Base-by-base conservation (phyloP, 2,888 invertebrate genomes). In the Tetranychus truncatus region DNA sequence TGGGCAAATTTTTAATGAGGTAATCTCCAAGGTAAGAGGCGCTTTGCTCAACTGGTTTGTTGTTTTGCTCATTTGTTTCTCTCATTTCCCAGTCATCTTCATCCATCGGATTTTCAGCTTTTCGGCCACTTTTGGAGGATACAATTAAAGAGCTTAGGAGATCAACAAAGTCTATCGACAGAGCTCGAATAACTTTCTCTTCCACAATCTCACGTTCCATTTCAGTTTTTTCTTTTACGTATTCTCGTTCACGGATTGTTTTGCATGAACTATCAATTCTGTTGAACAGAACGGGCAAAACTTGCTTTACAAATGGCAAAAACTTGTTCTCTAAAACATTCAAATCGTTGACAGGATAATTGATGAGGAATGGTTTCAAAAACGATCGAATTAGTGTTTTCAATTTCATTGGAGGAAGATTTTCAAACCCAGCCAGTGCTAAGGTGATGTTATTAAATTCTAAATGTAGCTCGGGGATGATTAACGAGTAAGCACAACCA, bases 91-190 rank as follows among this genome's bases (percentile, higher is more conserved):
- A 44, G 15, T 66, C 74, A 18, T 74, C 74, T 65, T 55, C 73
- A n/a, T 65, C 73, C n/a, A 73, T 46, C 1, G 74, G 44, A 24
- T 45, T 69, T 7, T n/a, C 34, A 65, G 20, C 24, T 15, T 73
- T 20, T 0, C 20, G 15, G 15, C 46, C n/a, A 15, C 46, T 4
- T 75, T 73, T 75, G 55, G 45, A 69, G 20, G 69, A 21, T 65
- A 21, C 74, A 0, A 71, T 18, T 45, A 74, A n/a, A 55, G 9
- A 34, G 15, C 34, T 44, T 65, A 76, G 21, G 20, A 76, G n/a
- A 8, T 76, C 76, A 45, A 76, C 20, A 18, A 76, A 76, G 9
- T 76, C 76, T 66, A 34, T 73, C 34, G 74, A 73, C 46, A 76
- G 45, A n/a, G 65, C n/a, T 21, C 76, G 69, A 18, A 45, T 46